Evolutionary conservation across 1,140 invertebrate genomes (phyloP).

Genomic region (Eupristina koningsbergeri): DNA sequence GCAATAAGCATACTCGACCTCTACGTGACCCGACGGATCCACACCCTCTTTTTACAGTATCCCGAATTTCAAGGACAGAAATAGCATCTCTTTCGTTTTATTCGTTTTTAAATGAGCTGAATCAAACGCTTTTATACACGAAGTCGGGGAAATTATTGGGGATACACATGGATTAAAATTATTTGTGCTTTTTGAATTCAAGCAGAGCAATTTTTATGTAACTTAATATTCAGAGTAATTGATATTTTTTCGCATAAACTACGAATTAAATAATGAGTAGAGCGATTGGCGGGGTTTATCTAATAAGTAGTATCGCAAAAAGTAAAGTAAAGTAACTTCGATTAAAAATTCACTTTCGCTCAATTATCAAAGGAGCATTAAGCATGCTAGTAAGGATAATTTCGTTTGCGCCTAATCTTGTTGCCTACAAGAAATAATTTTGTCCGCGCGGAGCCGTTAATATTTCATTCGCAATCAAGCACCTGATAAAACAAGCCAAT

Average conservation of each 20-base stretch:
- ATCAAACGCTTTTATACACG: too few relatives aligned
- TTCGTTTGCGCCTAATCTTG: not conserved
- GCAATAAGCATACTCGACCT: not conserved
- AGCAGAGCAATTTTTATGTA: not conserved
- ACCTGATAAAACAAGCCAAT: not conserved
- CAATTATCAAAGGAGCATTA: not conserved
- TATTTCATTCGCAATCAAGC: constrained; percentile 7
- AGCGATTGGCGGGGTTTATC: not conserved
- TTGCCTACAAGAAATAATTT: not conserved
- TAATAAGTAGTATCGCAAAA: not conserved
- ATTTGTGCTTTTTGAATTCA: too few relatives aligned
- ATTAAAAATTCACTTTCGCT: not conserved
- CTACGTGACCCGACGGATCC: not conserved
- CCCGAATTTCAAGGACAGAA: too few relatives aligned
- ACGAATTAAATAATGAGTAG: too few relatives aligned
- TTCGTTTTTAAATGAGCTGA: too few relatives aligned
- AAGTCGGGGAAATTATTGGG: too few relatives aligned
- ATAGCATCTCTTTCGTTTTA: too few relatives aligned
- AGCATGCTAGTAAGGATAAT: not conserved
- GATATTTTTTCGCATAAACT: too few relatives aligned
- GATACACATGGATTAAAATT: too few relatives aligned
- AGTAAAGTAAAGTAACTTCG: not conserved
- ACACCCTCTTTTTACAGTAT: too few relatives aligned
- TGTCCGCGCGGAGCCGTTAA: not conserved
- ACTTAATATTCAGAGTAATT: not conserved